Evolutionary conservation across 2,888 invertebrate genomes (phyloP).

Genomic region (Drosophila maculinotata): DNA sequence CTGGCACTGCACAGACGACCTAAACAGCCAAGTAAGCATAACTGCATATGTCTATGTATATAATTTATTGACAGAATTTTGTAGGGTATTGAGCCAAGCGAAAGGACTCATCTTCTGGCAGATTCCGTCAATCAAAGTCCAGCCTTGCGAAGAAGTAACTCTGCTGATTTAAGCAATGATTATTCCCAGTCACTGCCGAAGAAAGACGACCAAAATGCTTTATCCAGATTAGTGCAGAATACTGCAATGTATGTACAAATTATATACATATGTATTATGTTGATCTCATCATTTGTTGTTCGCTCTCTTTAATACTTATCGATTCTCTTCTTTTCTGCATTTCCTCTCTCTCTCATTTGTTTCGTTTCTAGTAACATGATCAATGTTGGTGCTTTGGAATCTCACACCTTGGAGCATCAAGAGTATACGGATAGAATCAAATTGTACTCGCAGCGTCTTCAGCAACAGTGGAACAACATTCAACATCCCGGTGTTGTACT

Average conservation of each 20-base stretch:
- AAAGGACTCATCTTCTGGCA: slow-evolving; percentile 91
- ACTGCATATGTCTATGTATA: neutral
- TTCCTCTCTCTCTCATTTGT: too few relatives aligned
- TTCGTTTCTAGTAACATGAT: slow-evolving; percentile 96
- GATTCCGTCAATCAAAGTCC: slow-evolving; percentile 92
- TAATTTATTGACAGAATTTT: neutral
- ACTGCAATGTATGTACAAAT: slow-evolving; percentile 92
- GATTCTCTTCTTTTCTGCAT: too few relatives aligned
- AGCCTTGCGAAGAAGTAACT: slow-evolving; percentile 90
- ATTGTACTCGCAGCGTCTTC: slow-evolving; percentile 88
- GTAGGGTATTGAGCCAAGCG: slow-evolving; percentile 86
- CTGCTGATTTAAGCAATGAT: slow-evolving; percentile 88
- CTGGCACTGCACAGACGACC: slow-evolving; percentile 83
- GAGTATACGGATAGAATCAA: slow-evolving; percentile 94
- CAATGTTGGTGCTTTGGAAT: slow-evolving; percentile 96
- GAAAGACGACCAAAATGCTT: slow-evolving; percentile 96
- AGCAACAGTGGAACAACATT: slow-evolving; percentile 86
- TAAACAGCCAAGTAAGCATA: slow-evolving; percentile 76
- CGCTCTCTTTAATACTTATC: too few relatives aligned
- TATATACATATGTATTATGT: too few relatives aligned
- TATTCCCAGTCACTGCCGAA: slow-evolving; percentile 89
- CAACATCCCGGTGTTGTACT: slow-evolving; percentile 78
- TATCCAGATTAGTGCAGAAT: slow-evolving; percentile 94
- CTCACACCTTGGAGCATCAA: slow-evolving; percentile 94
- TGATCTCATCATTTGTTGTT: too few relatives aligned